These are phyloP conservation scores for Actinostola sp. DNA, from an alignment of 92 coral and sea anemone species.

Conservation along the genomic window DNA sequence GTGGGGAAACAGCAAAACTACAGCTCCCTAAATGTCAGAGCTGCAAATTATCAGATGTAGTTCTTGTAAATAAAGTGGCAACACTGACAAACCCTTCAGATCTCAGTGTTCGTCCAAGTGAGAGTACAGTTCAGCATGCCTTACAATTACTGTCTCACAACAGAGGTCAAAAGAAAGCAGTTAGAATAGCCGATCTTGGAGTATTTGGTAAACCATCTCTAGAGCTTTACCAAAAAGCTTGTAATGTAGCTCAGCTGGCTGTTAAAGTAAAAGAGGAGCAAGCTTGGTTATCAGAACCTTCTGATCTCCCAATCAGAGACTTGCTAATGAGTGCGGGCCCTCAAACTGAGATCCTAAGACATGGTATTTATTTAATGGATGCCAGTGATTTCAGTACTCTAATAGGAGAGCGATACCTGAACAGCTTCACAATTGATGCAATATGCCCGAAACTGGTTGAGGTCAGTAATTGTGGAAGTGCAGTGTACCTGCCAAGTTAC, in stretches of 20 bases:
- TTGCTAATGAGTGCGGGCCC: conserved; percentile 24
- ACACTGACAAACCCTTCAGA: background rate
- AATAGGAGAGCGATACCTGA: conserved; percentile 3
- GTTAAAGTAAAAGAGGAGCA: conserved; percentile 15
- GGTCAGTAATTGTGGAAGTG: background rate
- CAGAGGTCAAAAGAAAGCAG: conserved; percentile 1
- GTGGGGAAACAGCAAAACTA: conserved; percentile 34
- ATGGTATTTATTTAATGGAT: conserved; percentile 32
- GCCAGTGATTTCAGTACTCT: conserved; percentile 19
- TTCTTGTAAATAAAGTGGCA: conserved; percentile 1
- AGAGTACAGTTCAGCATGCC: conserved; percentile 37
- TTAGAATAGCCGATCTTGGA: background rate
- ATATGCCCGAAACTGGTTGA: conserved; percentile 7
- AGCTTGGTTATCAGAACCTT: background rate
- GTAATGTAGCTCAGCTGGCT: conserved; percentile 3
- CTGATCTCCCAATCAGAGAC: conserved; percentile 1
- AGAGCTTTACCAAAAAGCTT: background rate
- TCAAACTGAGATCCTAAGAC: conserved; percentile 18
- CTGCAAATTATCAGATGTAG: conserved; percentile 20
- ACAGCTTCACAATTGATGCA: conserved; percentile 4
- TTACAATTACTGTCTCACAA: conserved; percentile 25
- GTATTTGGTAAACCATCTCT: background rate
- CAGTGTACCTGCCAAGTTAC: conserved; percentile 31
- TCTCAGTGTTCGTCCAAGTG: conserved; percentile 25
- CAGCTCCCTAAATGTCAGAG: conserved; percentile 29